Percentiles rank a stretch among this genome's conserved stretches.
phyloP scores from a whole-genome alignment of 2,888 invertebrate genomes.

The Phymatocera aterrima region DNA sequence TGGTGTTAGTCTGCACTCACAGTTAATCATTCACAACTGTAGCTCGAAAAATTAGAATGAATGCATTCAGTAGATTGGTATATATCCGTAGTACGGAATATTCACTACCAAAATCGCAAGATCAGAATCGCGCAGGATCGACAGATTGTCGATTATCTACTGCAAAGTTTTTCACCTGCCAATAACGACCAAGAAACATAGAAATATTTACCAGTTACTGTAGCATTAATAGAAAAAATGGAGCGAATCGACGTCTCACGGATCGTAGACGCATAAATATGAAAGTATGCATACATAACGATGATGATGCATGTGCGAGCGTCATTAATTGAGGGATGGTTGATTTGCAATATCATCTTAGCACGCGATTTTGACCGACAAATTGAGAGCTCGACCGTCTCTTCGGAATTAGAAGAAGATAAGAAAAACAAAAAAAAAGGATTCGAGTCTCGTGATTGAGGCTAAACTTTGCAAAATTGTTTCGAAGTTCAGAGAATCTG shows the following conservation, averaged over 20 bases:
- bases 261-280: not conserved
- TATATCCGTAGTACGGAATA: too few relatives aligned
- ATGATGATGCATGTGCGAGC: not conserved
- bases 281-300: not conserved
- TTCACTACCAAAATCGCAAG: too few relatives aligned
- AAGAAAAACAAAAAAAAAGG: too few relatives aligned
- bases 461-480: not conserved
- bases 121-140: not conserved
- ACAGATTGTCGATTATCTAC: not conserved
- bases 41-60: too few relatives aligned
- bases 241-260: constrained; percentile 21
- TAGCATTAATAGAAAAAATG: too few relatives aligned
- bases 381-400: not conserved
- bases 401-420: too few relatives aligned
- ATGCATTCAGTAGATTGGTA: too few relatives aligned
- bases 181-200: not conserved
- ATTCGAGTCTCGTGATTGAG: not conserved
- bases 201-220: not conserved
- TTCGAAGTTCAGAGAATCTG: not conserved
- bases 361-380: not conserved
- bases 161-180: not conserved
- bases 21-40: too few relatives aligned
- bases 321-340: not conserved
- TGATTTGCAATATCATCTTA: too few relatives aligned
- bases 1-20: too few relatives aligned